Conservation (phyloP, 2,797 vertebrate genomes). For the Morelia viridis region DNA sequence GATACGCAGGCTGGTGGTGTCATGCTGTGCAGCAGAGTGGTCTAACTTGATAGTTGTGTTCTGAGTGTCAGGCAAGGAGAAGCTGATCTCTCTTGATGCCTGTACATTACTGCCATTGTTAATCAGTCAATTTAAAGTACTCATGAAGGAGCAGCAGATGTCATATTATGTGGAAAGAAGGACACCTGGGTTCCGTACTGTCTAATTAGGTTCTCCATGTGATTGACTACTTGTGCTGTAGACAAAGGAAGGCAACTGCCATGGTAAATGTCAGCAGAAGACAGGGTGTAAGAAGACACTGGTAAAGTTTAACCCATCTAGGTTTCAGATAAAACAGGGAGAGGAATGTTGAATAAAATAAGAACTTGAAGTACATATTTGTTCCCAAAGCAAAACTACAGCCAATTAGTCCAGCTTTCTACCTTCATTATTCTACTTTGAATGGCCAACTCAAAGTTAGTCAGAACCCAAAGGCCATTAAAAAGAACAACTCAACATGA, state of each 20-base stretch:
- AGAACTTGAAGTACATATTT: background rate
- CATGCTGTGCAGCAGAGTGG: background rate
- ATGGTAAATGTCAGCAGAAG: conserved; percentile 59
- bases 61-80: conserved; percentile 28
- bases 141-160: conserved; percentile 68
- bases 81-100: conserved; percentile 58
- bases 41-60: conserved; percentile 37
- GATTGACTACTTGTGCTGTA: conserved; percentile 70
- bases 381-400: background rate
- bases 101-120: conserved; percentile 69
- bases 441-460: background rate
- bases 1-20: accelerated
- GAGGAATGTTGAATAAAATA: conserved; percentile 35
- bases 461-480: background rate
- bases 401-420: background rate
- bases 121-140: conserved; percentile 67
- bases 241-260: conserved; percentile 62
- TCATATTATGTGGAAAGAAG: conserved; percentile 65
- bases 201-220: conserved; percentile 72
- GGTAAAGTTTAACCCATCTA: conserved; percentile 39
- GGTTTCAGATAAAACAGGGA: conserved; percentile 40
- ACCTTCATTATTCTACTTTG: background rate
- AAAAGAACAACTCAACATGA: background rate
- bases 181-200: conserved; percentile 72
- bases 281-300: conserved; percentile 45